Base-by-base conservation (phyloP, 1,140 invertebrate genomes). In the Dinothrombium tinctorium region DNA sequence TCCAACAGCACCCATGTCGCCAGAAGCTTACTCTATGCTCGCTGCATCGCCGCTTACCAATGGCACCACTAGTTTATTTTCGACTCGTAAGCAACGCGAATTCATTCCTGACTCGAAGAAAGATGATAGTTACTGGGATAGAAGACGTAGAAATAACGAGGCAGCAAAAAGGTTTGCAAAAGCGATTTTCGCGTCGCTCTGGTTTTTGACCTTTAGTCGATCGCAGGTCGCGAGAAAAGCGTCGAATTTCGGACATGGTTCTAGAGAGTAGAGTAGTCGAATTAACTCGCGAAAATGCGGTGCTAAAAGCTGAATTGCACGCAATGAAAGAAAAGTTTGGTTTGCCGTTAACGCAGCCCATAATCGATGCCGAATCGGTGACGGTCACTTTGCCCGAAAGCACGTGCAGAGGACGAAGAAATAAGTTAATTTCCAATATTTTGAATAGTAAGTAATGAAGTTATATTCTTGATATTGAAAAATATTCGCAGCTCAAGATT, bases 41-140 rank as follows among this genome's bases (percentile, higher is more conserved):
- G 20, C 11, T 36, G 25, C 11, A 42, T 35, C 21, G 17, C 33
- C 19, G 39, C 28, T 4, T 42, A 12, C 44, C 42, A 3, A 42
- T 45, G 1, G 44, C 41, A 24, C 44, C 42, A 9, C 45, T 37
- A 2, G 29, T 37, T 7, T 37, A 29, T 7, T 39, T 43, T 14
- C 41, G n/a, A 37, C 46, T 6, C 47, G 87, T 40, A 92, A 92
- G 53, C 83, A 90, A 54, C 67, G 87, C 2, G 86, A 92, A 54
- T 94, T 94, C 58, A 92, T 90, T 38, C 87, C 87, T 0, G 87
- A 94, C 52, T 84, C 74, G 56, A 89, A 87, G 53, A 96, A 95
- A 57, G 87, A 96, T 53, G 81, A 90, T 49, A 81, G 76, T 50
- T 95, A 96, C 59, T 96, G 89, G 89, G 86, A 94, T 58, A 67